Evolutionary conservation across 1,140 invertebrate species (phyloP).

Genomic region (Saccostrea glomerata): DNA sequence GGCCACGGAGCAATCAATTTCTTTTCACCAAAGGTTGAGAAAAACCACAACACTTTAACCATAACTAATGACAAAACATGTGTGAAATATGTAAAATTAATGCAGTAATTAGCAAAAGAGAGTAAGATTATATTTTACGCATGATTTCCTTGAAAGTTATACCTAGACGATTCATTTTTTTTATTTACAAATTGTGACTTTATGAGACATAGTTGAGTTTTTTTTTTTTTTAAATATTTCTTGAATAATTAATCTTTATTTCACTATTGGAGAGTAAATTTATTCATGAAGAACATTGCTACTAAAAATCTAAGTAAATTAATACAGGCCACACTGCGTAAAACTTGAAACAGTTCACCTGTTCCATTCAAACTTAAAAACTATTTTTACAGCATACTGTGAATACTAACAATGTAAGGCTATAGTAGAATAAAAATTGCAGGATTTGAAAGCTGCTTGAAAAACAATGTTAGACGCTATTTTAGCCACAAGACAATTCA

Average conservation of each 20-base stretch:
- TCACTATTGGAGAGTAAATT: background rate
- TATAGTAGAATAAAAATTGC: too few species aligned
- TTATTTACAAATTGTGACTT: background rate
- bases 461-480: too few species aligned
- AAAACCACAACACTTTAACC: slow-evolving; percentile 1
- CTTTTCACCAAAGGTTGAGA: slow-evolving; percentile 30
- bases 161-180: background rate
- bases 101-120: slow-evolving; percentile 6
- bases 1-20: slow-evolving; percentile 1
- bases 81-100: slow-evolving; percentile 26
- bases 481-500: too few species aligned
- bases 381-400: too few species aligned
- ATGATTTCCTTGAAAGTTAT: slow-evolving; percentile 25
- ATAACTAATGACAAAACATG: slow-evolving; percentile 25
- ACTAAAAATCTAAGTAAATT: too few species aligned
- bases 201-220: background rate
- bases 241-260: background rate
- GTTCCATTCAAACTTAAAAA: too few species aligned
- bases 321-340: too few species aligned
- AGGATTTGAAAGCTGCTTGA: too few species aligned
- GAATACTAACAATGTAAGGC: too few species aligned
- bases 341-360: too few species aligned
- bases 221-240: too few species aligned
- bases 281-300: too few species aligned
- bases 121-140: background rate